These are phyloP conservation scores for Muricea muricata DNA, from an alignment of 92 coral and sea anemone species.

Conservation along the genomic window DNA sequence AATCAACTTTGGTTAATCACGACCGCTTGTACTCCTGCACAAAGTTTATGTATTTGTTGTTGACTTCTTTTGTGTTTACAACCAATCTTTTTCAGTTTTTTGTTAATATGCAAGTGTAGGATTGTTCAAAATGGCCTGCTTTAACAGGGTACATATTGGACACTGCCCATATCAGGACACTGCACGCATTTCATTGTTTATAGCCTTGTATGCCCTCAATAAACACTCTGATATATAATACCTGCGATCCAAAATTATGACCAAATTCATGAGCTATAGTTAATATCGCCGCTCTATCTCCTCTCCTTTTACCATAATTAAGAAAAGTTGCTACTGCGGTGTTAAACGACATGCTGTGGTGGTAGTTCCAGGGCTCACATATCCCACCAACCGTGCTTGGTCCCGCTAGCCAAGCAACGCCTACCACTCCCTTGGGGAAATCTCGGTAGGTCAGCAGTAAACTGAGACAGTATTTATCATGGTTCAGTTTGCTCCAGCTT, in stretches of 20 bases:
- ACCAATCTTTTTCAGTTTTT: too few relatives aligned
- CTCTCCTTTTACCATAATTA: slow-evolving; percentile 70
- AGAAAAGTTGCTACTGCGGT: slow-evolving; percentile 75
- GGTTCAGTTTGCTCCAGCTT: slow-evolving; percentile 84
- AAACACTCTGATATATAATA: too few relatives aligned
- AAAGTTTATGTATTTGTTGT: too few relatives aligned
- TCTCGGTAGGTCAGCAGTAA: slow-evolving; percentile 83
- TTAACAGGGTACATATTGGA: too few relatives aligned
- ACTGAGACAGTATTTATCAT: slow-evolving; percentile 80
- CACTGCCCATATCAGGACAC: too few relatives aligned
- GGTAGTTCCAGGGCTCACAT: slow-evolving; percentile 60
- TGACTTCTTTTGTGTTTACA: too few relatives aligned
- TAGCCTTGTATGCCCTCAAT: too few relatives aligned
- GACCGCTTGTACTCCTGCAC: too few relatives aligned
- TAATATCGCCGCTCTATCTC: slow-evolving; percentile 69
- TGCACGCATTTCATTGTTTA: too few relatives aligned
- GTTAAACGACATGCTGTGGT: slow-evolving; percentile 60
- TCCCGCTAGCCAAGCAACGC: slow-evolving; percentile 89
- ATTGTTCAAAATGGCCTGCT: too few relatives aligned
- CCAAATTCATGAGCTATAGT: slow-evolving; percentile 88
- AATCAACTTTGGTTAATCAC: too few relatives aligned
- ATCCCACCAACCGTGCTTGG: slow-evolving; percentile 71
- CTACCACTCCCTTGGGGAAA: slow-evolving; percentile 77
- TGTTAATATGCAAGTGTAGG: too few relatives aligned
- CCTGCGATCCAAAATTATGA: slow-evolving; percentile 91